Percentiles rank a stretch among this genome's conserved stretches.
These are phyloP conservation scores for Orycteropus afer DNA, from an alignment of 2,113 vertebrate species.

Conservation along the genomic window DNA sequence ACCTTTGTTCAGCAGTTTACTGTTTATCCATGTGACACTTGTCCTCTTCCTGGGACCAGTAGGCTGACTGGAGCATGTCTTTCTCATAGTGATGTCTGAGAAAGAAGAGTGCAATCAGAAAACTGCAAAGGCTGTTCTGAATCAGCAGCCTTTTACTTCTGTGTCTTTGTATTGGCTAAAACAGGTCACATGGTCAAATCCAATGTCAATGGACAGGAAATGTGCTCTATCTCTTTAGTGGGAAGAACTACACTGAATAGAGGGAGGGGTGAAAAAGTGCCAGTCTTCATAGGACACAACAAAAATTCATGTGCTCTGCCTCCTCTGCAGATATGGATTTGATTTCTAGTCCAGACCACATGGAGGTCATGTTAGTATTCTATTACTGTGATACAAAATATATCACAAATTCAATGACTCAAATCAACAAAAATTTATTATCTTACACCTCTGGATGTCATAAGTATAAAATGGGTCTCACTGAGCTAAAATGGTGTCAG, in stretches of 20 bases:
- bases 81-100: not conserved
- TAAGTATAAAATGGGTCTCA: too few species aligned
- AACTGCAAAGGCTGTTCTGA: not conserved
- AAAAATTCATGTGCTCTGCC: not conserved
- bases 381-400: not conserved
- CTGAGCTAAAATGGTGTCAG: not conserved
- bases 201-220: not conserved
- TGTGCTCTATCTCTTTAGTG: not conserved
- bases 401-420: not conserved
- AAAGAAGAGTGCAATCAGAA: not conserved
- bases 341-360: not conserved
- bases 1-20: not conserved
- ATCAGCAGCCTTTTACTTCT: not conserved
- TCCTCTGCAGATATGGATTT: not conserved
- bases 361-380: not conserved
- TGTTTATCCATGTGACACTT: not conserved
- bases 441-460: too few species aligned
- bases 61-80: fast-evolving
- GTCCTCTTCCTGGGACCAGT: not conserved
- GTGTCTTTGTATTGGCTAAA: not conserved
- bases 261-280: not conserved
- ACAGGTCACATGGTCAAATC: not conserved
- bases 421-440: not conserved
- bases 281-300: not conserved
- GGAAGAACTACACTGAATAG: not conserved